Evolutionary conservation across 2,888 invertebrate genomes (phyloP).

Genomic region (Platycnemis pennipes): DNA sequence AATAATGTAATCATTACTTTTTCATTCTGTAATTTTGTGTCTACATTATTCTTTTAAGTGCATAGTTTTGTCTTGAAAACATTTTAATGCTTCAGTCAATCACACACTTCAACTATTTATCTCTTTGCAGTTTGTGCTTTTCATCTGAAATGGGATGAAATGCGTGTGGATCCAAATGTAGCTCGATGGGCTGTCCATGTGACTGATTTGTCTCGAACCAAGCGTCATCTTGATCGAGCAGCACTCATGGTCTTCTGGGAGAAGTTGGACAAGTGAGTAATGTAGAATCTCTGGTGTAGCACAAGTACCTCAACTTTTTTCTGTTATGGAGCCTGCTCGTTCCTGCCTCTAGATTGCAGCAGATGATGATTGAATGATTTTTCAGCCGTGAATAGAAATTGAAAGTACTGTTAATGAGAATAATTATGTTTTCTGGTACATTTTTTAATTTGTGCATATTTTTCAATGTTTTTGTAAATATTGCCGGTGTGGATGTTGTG

Average conservation of each 20-base stretch:
- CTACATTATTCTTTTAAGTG: neutral
- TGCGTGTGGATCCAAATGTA: constrained; percentile 96
- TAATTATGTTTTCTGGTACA: no score
- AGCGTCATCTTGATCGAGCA: constrained; percentile 98
- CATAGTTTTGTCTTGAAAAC: neutral
- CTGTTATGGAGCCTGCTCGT: no score
- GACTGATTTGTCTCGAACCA: constrained; percentile 93
- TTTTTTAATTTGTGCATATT: no score
- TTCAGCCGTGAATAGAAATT: no score
- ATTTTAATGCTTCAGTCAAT: no score
- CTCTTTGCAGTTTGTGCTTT: constrained; percentile 92
- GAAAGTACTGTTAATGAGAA: no score
- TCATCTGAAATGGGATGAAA: constrained; percentile 97
- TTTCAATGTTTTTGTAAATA: no score
- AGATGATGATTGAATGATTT: no score
- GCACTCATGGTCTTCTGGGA: constrained; percentile 98
- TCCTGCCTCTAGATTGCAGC: no score
- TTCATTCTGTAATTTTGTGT: neutral
- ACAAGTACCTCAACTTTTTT: no score
- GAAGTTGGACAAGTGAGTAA: constrained; percentile 92
- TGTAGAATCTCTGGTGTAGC: constrained; percentile 61
- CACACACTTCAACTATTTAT: neutral
- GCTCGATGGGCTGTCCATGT: constrained; percentile 98
- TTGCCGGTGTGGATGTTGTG: no score
- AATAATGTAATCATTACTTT: neutral